Evolutionary conservation across 1,140 invertebrate genomes (phyloP), one percentile per base, ranked within the genome.

Genomic region (Microplitis mediator): DNA sequence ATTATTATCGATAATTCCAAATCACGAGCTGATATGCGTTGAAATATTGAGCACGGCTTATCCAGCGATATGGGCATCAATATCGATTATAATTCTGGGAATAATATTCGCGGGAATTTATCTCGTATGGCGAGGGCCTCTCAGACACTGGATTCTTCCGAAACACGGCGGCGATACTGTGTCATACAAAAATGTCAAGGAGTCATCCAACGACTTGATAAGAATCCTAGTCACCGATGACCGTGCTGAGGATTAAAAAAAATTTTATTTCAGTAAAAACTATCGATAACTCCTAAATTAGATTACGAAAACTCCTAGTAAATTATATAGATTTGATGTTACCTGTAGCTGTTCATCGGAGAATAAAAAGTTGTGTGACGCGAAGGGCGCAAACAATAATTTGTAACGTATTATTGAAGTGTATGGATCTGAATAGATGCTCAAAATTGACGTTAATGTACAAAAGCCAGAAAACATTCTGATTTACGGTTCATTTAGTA

Each of bases 141-240:
- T 85, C 32, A 74, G 75, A 5, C 79, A 83, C 16, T 86, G 84
- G 83, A 72, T 75, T 6, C 77, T 82, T 39, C 80, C 79, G 36
- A 79, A 78, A 58, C 79, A 78, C 16, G 77, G 78, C 9, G 72
- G 77, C 34, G 83, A 86, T 62, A 85, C 85, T 4, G 82, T 87
- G 52, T 81, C 80, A 16, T 87, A 87, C 68, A 84, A 80, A 63
- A 87, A 86, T 72, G 85, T 87, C 14, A 78, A 84, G 6, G 85
- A 86, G 56, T 83, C 83, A 4, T 82, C 79, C 14, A 84, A 85
- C 73, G 85, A 87, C 74, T 76, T 86, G 52, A 80, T 86, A 45
- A 82, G 81, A 79, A 86, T 87, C 80, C 74, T 87, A 65, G 74
- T 82, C 4, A 77, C 78, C 4, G 76, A 77, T 56, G 85, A 86